These are phyloP conservation scores for Pegoplata infirma DNA, from an alignment of 2,888 invertebrate genomes.

Conservation along the genomic window DNA sequence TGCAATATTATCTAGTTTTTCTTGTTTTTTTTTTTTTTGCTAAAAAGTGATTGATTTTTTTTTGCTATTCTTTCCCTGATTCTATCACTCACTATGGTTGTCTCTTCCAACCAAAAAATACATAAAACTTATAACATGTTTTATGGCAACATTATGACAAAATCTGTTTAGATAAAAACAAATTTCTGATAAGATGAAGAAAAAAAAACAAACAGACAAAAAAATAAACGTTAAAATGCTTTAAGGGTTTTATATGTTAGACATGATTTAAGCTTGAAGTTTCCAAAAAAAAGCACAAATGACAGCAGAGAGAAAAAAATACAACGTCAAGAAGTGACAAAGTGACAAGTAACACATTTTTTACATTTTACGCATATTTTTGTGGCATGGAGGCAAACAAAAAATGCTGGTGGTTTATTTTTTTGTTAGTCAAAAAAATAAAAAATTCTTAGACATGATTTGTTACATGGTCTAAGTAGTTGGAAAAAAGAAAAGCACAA, in stretches of 20 bases:
- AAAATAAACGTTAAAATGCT: conserved; percentile 23
- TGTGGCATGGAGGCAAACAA: conserved; percentile 38
- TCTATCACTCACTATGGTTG: background rate
- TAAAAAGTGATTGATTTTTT: background rate
- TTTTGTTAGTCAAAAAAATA: background rate
- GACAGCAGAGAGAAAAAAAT: background rate
- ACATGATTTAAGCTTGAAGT: conserved; percentile 39
- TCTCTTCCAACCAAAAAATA: conserved; percentile 9
- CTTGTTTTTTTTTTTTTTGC: background rate
- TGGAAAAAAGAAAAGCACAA: no score
- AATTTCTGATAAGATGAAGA: conserved; percentile 14
- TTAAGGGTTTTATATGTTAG: conserved; percentile 45
- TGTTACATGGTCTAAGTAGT: conserved; percentile 20
- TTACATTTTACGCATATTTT: conserved; percentile 59
- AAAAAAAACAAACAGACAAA: conserved; percentile 3
- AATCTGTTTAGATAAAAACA: conserved; percentile 54
- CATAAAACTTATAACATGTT: conserved; percentile 55
- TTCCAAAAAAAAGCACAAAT: background rate
- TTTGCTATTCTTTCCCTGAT: background rate
- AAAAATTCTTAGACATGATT: conserved; percentile 33
- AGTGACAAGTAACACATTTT: conserved; percentile 61
- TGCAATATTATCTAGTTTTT: background rate
- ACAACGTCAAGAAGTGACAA: conserved; percentile 50
- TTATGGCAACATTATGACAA: conserved; percentile 60
- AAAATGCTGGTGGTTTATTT: conserved; percentile 5